Evolutionary conservation across 1,140 invertebrate genomes (phyloP), one percentile per base, ranked within the genome.

Genomic region (Drosophila gunungcola): DNA sequence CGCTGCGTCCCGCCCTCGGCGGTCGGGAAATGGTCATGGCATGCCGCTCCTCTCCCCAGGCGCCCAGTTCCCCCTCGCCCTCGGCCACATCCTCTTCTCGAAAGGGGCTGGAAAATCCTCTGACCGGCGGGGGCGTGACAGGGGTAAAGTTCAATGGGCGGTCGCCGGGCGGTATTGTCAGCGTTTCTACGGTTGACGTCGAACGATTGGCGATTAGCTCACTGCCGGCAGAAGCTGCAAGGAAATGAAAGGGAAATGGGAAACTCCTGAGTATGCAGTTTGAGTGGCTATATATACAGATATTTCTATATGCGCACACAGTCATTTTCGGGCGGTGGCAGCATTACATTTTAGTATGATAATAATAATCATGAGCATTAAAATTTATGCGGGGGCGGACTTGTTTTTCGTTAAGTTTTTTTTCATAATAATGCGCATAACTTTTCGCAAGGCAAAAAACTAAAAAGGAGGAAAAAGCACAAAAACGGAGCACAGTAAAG

Each of bases 381-480:
- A 68, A 88, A 86, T 86, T 58, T 83, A 88, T 83, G 65, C 74
- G 39, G 32, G 55, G 45, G 58, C 45, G 63, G 34, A 51, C 61
- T 64, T 54, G 21, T 48, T 41, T 63, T 58, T 21, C n/a, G 16
- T 21, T 21, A 21, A 21, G 1, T 21, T 21, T 42, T 52, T 36
- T 60, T 74, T 67, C 67, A 9, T 78, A 74, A 82, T 82, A 86
- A 82, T 86, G 83, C 64, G 70, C 79, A 88, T 88, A 86, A 82
- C 75, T 86, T 84, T 81, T 64, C 41, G 55, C 10, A 45, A 46
- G 38, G 9, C 43, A 25, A 41, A 46, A 61, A 80, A 49, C 53
- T 53, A 55, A 70, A 63, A 41, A 57, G 25, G 12, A n/a, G 48
- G 48, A 5, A 58, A 25, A 32, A 9, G 43, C 27, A 16, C n/a